Conservation (phyloP, 2,797 vertebrate genomes). For the Hafferia zeledoni region DNA sequence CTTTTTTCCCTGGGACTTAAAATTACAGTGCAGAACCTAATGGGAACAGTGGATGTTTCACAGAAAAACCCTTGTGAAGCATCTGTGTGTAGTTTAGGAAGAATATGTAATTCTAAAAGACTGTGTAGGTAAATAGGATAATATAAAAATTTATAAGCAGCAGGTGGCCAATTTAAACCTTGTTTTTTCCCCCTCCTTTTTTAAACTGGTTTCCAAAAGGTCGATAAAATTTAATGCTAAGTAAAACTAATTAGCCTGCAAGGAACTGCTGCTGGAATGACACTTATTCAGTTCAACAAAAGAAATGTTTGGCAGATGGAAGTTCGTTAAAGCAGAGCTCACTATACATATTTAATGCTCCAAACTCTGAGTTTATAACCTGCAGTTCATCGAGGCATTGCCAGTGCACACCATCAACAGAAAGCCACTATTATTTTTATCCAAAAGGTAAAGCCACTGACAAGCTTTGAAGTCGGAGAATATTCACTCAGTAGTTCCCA, state of each 20-base stretch:
- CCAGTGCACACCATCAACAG: conserved; percentile 12
- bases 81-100: not conserved
- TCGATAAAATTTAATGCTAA: conserved; percentile 49
- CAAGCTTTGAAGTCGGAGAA: conserved; percentile 49
- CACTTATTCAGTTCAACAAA: conserved; percentile 40
- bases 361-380: conserved; percentile 39
- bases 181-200: not conserved
- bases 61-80: not conserved
- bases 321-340: conserved; percentile 26
- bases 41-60: conserved; percentile 31
- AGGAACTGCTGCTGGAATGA: conserved; percentile 61
- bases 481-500: not conserved
- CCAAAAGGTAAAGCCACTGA: conserved; percentile 32
- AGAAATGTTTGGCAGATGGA: conserved; percentile 38
- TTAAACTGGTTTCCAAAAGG: conserved; percentile 20
- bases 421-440: conserved; percentile 50
- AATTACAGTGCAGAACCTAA: conserved; percentile 48
- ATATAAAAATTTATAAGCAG: conserved; percentile 58
- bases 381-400: conserved; percentile 49
- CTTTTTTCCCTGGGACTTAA: conserved; percentile 26
- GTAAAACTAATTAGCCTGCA: conserved; percentile 53
- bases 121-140: conserved; percentile 26
- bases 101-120: conserved; percentile 44
- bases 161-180: conserved; percentile 33
- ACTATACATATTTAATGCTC: conserved; percentile 72